Base-by-base conservation (phyloP, 2,797 vertebrate genomes). In the Acipenser oxyrinchus region DNA sequence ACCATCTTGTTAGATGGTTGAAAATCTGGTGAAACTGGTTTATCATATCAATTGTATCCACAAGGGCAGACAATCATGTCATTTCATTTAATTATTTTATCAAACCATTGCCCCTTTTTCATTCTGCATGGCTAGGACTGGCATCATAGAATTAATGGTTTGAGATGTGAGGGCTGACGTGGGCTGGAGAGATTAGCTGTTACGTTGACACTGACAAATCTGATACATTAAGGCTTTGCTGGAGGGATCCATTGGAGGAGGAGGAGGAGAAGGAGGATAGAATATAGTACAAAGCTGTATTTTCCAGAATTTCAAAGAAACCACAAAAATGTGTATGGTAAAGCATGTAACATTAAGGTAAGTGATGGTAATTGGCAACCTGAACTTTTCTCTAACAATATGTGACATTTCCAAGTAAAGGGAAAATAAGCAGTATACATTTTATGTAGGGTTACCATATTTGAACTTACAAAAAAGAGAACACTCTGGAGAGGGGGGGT, bases 151-250 rank as follows among this genome's bases (percentile, higher is more conserved):
- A 83, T 82, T 77, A 88, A 87, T 75, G 79, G 73, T 74, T 59
- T 74, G 80, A 73, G 78, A 66, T 79, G 80, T 79, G 69, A 74
- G 72, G 66, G 66, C 82, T 80, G 84, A 87, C 78, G 83, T 76
- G 84, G 69, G 77, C 80, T 70, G 73, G 79, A 87, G 86, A 94
- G 83, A 92, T 90, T 88, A 93, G 77, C 66, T 61, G 71, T 68
- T 71, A 72, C 84, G 76, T 82, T 89, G 86, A 90, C 85, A 90
- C 87, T 91, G 88, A 93, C 76, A 90, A 87, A 90, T 91, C 79
- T 83, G 78, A 82, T 86, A 79, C 82, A 89, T 89, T 88, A 90
- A 80, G 69, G 72, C 84, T 88, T 87, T 82, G 79, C 85, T 86
- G 82, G 82, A 86, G 87, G 77, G 79, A 82, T 78, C 57, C 71